phyloP scores from a whole-genome alignment of 1,140 invertebrate species.

The Mylabris phalerata region DNA sequence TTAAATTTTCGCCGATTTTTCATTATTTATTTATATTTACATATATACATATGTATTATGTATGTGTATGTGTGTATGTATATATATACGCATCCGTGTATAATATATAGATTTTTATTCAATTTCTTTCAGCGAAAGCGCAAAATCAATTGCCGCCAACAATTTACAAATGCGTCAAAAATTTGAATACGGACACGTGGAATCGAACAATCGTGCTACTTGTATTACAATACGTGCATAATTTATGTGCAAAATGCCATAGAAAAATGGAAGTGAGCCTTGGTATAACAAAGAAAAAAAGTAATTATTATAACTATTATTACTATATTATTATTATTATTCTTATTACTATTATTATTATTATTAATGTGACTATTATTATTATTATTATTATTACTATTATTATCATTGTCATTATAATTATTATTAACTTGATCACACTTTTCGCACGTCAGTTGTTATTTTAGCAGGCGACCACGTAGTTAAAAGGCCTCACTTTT shows the following conservation, averaged over 20 bases:
- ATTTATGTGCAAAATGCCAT: slow-evolving; percentile 32
- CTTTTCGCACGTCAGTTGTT: slow-evolving; percentile 16
- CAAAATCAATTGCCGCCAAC: slow-evolving; percentile 15
- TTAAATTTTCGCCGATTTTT: too few species aligned
- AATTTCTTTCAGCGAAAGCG: too few species aligned
- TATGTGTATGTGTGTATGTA: too few species aligned
- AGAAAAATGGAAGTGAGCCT: slow-evolving; percentile 28
- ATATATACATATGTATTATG: too few species aligned
- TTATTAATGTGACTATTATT: neutral
- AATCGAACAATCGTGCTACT: slow-evolving; percentile 30
- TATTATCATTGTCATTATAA: too few species aligned
- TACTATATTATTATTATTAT: neutral
- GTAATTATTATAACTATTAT: neutral
- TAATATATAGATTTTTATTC: too few species aligned
- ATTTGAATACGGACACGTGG: slow-evolving; percentile 33
- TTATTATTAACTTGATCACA: neutral
- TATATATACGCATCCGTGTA: too few species aligned
- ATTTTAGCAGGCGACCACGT: slow-evolving; percentile 15
- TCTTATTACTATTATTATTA: too few species aligned
- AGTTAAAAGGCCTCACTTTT: slow-evolving; percentile 14
- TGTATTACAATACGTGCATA: slow-evolving; percentile 35
- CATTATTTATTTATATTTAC: too few species aligned
- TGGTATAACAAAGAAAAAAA: slow-evolving; percentile 18
- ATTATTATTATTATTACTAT: too few species aligned
- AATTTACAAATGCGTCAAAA: slow-evolving; percentile 1